Evolutionary conservation across 2,797 vertebrate genomes (phyloP).

Genomic region (Microcaecilia unicolor): DNA sequence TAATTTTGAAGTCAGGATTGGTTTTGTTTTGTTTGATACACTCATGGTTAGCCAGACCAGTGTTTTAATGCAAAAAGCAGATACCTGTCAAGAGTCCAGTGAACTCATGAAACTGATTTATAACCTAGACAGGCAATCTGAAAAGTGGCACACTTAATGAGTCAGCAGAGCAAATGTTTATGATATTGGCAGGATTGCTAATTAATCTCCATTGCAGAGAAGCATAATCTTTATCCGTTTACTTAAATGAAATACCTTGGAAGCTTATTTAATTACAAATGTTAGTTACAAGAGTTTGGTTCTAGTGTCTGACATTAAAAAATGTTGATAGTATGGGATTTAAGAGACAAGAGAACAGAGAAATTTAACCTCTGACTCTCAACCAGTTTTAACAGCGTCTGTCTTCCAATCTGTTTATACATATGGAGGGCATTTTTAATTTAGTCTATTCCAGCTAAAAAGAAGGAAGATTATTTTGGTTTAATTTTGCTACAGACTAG

Average conservation of each 20-base stretch:
- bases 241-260: conserved; percentile 5
- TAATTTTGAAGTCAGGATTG: conserved; percentile 6
- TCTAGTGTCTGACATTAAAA: no score
- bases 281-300: neutral
- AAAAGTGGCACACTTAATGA: neutral
- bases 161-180: conserved; percentile 7
- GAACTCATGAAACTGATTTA: neutral
- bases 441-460: no score
- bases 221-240: neutral
- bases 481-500: no score
- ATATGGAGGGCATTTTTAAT: no score
- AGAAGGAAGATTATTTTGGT: no score
- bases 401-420: no score
- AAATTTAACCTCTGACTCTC: no score
- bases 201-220: neutral
- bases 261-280: conserved; percentile 5
- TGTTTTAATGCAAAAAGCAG: conserved; percentile 2
- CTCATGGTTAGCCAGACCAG: conserved; percentile 8
- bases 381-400: no score
- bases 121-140: neutral
- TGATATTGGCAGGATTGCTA: conserved; percentile 2
- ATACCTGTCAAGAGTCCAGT: neutral
- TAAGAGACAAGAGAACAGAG: no score
- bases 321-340: no score
- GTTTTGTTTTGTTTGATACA: conserved; percentile 12